phyloP scores from a whole-genome alignment of 2,113 vertebrate species.

The Coreoperca whiteheadi region DNA sequence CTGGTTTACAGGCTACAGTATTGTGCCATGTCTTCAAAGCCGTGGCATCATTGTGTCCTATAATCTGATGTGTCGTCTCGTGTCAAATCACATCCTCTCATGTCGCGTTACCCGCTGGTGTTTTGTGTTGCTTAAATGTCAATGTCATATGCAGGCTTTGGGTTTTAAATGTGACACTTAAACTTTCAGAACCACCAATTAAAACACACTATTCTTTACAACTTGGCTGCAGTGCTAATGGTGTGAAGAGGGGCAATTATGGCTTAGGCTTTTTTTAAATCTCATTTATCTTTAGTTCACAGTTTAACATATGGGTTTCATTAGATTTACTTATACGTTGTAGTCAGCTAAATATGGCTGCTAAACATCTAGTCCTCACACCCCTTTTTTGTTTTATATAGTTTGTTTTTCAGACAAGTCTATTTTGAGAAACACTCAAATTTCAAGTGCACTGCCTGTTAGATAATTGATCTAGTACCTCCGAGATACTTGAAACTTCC shows the following conservation, averaged over 20 bases:
- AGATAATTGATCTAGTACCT: neutral
- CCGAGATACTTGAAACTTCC: neutral
- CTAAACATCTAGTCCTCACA: neutral
- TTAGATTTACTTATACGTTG: neutral
- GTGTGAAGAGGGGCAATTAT: constrained; percentile 45
- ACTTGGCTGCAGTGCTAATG: constrained; percentile 33
- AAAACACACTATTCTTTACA: constrained; percentile 41
- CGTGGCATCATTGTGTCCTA: neutral
- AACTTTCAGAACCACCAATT: constrained; percentile 18
- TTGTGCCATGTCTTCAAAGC: neutral
- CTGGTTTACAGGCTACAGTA: neutral
- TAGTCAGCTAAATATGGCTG: neutral
- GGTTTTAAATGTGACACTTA: constrained; percentile 23
- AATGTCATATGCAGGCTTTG: constrained; percentile 2
- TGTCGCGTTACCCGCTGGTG: neutral
- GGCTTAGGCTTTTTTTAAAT: constrained; percentile 20
- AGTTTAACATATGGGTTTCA: neutral
- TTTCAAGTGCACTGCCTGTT: neutral
- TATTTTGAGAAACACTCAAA: neutral
- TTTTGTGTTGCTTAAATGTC: constrained; percentile 1
- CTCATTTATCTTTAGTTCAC: constrained; percentile 24
- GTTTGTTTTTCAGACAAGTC: neutral
- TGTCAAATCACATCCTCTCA: neutral
- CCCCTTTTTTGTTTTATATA: neutral
- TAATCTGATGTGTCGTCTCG: neutral